Evolutionary conservation across 2,113 vertebrate genomes (phyloP).

Genomic region (Jacana jacana): DNA sequence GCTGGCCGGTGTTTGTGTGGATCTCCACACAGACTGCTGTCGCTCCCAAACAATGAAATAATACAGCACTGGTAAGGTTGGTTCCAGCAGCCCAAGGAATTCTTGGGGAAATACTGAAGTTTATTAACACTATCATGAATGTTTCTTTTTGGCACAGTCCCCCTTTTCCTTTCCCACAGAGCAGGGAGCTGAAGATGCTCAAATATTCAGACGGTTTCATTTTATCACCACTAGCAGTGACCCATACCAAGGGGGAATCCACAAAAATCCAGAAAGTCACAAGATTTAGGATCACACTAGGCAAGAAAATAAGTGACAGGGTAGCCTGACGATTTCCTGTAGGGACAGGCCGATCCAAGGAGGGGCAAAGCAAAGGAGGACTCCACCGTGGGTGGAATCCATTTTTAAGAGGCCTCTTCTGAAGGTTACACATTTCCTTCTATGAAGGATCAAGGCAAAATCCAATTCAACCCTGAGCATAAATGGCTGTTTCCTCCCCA

Average conservation of each 20-base stretch:
- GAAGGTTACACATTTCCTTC: background rate
- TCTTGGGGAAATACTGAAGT: conserved; percentile 28
- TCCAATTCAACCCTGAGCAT: conserved; percentile 28
- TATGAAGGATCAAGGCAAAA: conserved; percentile 14
- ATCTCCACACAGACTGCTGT: background rate
- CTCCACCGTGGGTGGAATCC: background rate
- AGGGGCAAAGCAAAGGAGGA: background rate
- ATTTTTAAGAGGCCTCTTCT: background rate
- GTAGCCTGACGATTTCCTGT: background rate
- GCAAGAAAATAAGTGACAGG: background rate
- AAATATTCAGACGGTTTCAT: background rate
- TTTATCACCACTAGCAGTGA: background rate
- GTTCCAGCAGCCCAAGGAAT: background rate
- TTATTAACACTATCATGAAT: background rate
- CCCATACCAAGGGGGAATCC: background rate
- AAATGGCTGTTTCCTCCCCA: background rate
- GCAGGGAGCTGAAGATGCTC: background rate
- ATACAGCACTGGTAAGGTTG: background rate
- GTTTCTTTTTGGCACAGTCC: conserved; percentile 28
- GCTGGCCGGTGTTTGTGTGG: background rate
- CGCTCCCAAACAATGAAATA: background rate
- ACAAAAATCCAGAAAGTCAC: background rate
- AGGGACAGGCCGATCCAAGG: background rate
- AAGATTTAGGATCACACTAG: background rate
- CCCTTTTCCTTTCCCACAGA: background rate